Percentiles rank a stretch among this genome's conserved stretches.
These are phyloP conservation scores for Anabacerthia variegaticeps DNA, from an alignment of 2,797 vertebrate genomes.

Conservation along the genomic window DNA sequence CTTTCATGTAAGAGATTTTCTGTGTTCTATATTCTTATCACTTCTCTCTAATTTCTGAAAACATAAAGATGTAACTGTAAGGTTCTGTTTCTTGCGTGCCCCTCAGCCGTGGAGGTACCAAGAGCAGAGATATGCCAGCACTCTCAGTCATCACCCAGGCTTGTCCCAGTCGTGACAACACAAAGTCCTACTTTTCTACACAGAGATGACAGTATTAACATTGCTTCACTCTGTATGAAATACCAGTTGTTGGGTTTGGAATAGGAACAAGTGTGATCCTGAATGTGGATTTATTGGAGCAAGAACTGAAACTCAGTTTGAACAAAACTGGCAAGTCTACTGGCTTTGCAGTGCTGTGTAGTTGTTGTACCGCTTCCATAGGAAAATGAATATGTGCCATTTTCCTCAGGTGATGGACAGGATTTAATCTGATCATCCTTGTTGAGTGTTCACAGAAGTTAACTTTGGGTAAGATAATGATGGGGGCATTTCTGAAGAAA, in stretches of 20 bases:
- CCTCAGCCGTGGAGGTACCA: not conserved
- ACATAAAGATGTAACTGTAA: not conserved
- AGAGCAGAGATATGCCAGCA: not conserved
- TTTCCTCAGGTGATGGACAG: not conserved
- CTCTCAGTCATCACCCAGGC: not conserved
- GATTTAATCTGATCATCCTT: not conserved
- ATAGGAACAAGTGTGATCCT: not conserved
- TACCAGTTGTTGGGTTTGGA: not conserved
- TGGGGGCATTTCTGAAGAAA: not conserved
- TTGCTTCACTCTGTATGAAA: not conserved
- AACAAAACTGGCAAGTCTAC: not conserved
- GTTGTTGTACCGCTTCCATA: not conserved
- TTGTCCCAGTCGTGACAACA: fast-evolving
- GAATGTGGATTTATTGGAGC: not conserved
- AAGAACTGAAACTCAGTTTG: not conserved
- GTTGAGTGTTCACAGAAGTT: not conserved
- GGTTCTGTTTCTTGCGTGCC: not conserved
- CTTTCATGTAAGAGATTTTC: not conserved
- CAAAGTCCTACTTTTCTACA: not conserved
- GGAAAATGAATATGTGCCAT: not conserved
- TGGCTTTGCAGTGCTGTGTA: not conserved
- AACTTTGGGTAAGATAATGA: not conserved
- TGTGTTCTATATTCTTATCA: not conserved
- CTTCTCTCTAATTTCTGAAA: not conserved
- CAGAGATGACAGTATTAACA: not conserved